Base-by-base conservation (phyloP, 2,888 invertebrate genomes). In the Tyria jacobaeae region DNA sequence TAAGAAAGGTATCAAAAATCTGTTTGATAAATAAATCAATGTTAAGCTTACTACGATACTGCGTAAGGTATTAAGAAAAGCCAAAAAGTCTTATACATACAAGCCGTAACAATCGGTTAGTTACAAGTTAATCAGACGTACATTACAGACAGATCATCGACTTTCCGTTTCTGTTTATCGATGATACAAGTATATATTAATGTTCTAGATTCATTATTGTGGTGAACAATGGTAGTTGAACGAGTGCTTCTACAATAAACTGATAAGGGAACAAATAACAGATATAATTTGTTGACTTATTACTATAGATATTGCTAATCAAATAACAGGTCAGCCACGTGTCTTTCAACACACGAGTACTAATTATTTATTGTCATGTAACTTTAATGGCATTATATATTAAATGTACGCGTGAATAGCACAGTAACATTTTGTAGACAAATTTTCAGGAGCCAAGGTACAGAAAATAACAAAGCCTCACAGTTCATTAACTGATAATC, bases 231-330 rank as follows among this genome's bases (percentile, higher is more conserved):
- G 25, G 31, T 44, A 31, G 21, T 44, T 44, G 44, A 41, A 54
- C 34, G 44, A 34, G 17, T 55, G 34, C 41, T 44, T 10, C 5
- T 34, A 17, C 27, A 27, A 54, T 39, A 39, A 41, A 41, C 27
- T 54, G 41, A 54, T 54, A 55, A 34, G 31, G 6, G 15, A 21
- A 55, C 21, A 55, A 55, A 55, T 34, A 44, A n/a, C 14, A 21
- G 55, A 55, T 55, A 55, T 21, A 34, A 31, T 55, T 31, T 44
- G 31, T 55, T 31, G 44, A 44, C 15, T 44, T 55, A 55, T 27
- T 41, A 21, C 44, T 44, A 44, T 4, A 54, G 41, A 44, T 54
- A 55, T 55, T 55, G 44, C 34, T 55, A 34, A 55, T 21, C 44
- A 55, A 54, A 44, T 31, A 54, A 27, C 17, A 44, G 25, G 14